Percentiles rank a stretch among this genome's conserved stretches.
Conservation (phyloP, 2,113 vertebrate genomes). For the Struthidea cinerea region DNA sequence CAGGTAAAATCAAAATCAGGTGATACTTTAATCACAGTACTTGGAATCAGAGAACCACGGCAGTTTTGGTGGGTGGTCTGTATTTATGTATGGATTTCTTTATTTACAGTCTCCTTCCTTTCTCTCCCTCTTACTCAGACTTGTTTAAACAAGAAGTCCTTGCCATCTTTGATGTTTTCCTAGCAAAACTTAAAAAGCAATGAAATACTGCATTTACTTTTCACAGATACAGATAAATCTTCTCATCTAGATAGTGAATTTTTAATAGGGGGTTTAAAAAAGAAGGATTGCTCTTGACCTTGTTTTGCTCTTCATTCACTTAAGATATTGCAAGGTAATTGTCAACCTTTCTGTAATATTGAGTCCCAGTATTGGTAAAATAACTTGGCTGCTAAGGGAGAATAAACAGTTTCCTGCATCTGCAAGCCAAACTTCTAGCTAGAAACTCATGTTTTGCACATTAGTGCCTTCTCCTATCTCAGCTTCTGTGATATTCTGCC, state of each 20-base stretch:
- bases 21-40: neutral
- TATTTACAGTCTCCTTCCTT: neutral
- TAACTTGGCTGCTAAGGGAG: slow-evolving; percentile 9
- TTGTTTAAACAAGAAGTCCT: slow-evolving; percentile 17
- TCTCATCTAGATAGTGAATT: neutral
- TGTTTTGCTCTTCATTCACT: slow-evolving; percentile 4
- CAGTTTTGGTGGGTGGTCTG: slow-evolving; percentile 26
- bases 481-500: neutral
- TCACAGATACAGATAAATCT: neutral
- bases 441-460: neutral
- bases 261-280: neutral
- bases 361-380: slow-evolving; percentile 5
- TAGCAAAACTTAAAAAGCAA: neutral
- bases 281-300: neutral
- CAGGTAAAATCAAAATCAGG: neutral
- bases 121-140: neutral
- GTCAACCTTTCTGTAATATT: slow-evolving; percentile 2
- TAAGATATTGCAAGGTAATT: slow-evolving; percentile 10
- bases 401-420: slow-evolving; percentile 19
- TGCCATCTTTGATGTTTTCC: neutral
- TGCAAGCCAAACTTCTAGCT: neutral
- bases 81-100: slow-evolving; percentile 3
- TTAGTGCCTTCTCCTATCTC: neutral
- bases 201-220: slow-evolving; percentile 8
- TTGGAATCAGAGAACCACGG: neutral